phyloP scores from a whole-genome alignment of 2,888 invertebrate genomes.

The Sipha maydis region DNA sequence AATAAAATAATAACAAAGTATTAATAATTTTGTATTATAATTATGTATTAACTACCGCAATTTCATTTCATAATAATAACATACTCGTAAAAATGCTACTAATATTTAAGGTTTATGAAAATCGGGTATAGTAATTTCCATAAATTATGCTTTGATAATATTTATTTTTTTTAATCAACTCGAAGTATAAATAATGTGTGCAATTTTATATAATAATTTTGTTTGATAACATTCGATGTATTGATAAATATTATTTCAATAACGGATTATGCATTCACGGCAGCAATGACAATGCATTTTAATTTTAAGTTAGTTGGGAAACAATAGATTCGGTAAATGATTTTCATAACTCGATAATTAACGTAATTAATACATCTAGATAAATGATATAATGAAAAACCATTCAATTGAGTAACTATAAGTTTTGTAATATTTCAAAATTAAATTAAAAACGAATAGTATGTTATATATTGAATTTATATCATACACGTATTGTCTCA shows the following conservation, averaged over 20 bases:
- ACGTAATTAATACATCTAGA: slow-evolving; percentile 8
- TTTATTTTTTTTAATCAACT: background rate
- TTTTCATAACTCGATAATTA: slow-evolving; percentile 18
- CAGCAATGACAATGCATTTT: slow-evolving; percentile 19
- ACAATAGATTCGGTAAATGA: slow-evolving; percentile 4
- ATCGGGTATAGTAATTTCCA: no score
- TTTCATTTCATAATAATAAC: no score
- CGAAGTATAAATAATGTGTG: background rate
- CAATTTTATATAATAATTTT: background rate
- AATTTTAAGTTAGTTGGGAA: slow-evolving; percentile 2
- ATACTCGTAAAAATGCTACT: no score
- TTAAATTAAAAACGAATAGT: background rate
- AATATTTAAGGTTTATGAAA: background rate
- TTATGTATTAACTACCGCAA: no score
- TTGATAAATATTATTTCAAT: background rate
- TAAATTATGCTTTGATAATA: no score
- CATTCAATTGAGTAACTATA: background rate
- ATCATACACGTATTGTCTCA: no score
- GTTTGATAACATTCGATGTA: slow-evolving; percentile 13
- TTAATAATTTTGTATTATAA: no score
- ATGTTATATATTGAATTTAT: background rate
- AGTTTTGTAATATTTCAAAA: background rate
- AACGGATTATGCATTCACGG: slow-evolving; percentile 32
- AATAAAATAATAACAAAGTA: no score
- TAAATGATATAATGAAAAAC: background rate